Conservation (phyloP, 2,113 vertebrate genomes). For the Melanostigma gelatinosum region DNA sequence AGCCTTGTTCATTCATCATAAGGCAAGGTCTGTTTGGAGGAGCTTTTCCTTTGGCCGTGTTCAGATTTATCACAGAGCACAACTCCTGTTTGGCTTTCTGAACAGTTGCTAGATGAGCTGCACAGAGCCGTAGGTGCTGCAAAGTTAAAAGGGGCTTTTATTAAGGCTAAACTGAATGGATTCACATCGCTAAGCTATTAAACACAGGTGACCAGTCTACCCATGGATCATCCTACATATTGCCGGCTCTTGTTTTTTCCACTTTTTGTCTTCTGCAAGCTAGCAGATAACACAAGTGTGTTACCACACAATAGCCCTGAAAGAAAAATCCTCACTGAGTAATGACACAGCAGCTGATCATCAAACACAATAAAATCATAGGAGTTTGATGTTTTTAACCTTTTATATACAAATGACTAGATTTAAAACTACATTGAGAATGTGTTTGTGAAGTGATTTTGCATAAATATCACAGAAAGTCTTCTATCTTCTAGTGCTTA, state of each 20-base stretch:
- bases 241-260: neutral
- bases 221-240: slow-evolving; percentile 18
- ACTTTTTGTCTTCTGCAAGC: neutral
- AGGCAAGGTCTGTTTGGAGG: slow-evolving; percentile 45
- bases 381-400: neutral
- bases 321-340: neutral
- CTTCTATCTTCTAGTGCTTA: neutral
- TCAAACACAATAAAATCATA: neutral
- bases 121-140: slow-evolving; percentile 40
- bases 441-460: slow-evolving; percentile 2
- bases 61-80: slow-evolving; percentile 61
- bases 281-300: neutral
- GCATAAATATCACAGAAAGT: neutral
- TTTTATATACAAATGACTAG: neutral
- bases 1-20: slow-evolving; percentile 68
- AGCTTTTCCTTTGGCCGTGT: slow-evolving; percentile 34
- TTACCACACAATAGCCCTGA: neutral
- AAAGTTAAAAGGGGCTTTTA: slow-evolving; percentile 52
- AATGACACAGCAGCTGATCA: neutral
- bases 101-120: slow-evolving; percentile 53
- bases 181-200: slow-evolving; percentile 21
- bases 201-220: slow-evolving; percentile 31
- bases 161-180: slow-evolving; percentile 60
- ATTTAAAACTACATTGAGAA: neutral
- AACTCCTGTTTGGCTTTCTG: slow-evolving; percentile 43